A percentile compares a stretch with the other conserved stretches of the same genome.
Conservation (phyloP, 2,888 invertebrate species). For the Caenorhabditis sp. region DNA sequence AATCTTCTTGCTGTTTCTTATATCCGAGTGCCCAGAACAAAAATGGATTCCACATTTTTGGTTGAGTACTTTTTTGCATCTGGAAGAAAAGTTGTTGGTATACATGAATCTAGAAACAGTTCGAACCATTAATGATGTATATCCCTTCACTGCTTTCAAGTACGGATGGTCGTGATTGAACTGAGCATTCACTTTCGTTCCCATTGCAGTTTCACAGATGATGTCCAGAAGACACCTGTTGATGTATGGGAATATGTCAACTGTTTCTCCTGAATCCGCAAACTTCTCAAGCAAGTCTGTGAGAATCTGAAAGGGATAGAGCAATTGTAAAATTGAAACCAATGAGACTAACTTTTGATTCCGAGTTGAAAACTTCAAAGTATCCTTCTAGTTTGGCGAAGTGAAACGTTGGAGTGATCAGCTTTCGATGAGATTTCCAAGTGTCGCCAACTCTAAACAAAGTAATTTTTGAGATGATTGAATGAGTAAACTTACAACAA, state of each 20-base stretch:
- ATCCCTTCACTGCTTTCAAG: constrained; percentile 66
- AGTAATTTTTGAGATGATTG: background rate
- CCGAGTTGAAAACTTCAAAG: constrained; percentile 20
- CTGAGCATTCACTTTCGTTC: constrained; percentile 29
- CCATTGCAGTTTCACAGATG: constrained; percentile 29
- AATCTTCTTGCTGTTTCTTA: constrained; percentile 21
- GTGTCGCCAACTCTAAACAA: background rate
- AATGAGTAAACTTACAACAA: constrained; percentile 1
- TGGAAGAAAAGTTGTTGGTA: background rate
- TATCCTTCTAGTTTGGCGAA: constrained; percentile 32
- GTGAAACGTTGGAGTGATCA: constrained; percentile 28
- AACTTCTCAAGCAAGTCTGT: constrained; percentile 81
- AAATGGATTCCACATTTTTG: background rate
- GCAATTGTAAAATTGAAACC: background rate
- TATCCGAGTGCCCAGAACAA: constrained; percentile 25
- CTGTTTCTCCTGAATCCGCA: constrained; percentile 69
- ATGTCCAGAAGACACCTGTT: constrained; percentile 23
- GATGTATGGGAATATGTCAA: constrained; percentile 20
- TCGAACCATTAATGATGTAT: background rate
- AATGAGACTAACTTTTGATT: constrained; percentile 18
- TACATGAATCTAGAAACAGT: background rate
- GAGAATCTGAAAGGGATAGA: constrained; percentile 76
- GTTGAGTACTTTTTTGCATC: background rate
- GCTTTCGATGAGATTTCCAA: constrained; percentile 26
- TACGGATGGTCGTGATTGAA: constrained; percentile 67